phyloP scores from a whole-genome alignment of 1,140 invertebrate species.

The Drosophila lacteicornis region DNA sequence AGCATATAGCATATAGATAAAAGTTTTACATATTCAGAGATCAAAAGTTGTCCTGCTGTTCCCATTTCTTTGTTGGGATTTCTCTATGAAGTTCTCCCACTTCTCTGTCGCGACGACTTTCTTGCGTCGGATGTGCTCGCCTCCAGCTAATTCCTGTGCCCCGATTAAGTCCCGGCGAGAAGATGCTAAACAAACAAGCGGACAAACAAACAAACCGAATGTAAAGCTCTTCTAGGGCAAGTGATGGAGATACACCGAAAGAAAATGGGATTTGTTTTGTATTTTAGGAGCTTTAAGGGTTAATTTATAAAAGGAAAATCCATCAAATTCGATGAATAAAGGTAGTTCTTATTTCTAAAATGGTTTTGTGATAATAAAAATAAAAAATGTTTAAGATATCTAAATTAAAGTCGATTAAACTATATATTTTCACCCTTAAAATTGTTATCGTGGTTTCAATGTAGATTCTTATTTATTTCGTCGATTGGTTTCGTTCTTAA shows the following conservation, averaged over 20 bases:
- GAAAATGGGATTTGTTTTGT: not conserved
- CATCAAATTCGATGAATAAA: not conserved
- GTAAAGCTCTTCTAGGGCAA: slow-evolving; percentile 28
- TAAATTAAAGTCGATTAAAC: not conserved
- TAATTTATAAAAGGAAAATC: not conserved
- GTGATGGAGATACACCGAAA: slow-evolving; percentile 1
- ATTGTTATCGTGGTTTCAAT: no score
- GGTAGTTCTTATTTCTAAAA: no score
- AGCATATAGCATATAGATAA: slow-evolving; percentile 1
- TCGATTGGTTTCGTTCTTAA: no score
- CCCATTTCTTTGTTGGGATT: slow-evolving; percentile 20
- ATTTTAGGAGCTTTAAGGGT: no score
- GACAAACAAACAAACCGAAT: slow-evolving; percentile 37
- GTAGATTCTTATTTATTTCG: no score
- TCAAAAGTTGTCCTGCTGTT: slow-evolving; percentile 18
- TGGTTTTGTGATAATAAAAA: not conserved
- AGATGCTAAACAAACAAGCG: slow-evolving; percentile 36
- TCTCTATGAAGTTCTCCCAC: slow-evolving; percentile 1
- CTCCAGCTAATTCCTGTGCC: slow-evolving; percentile 13
- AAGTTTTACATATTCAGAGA: slow-evolving; percentile 34
- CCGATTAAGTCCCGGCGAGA: slow-evolving; percentile 31
- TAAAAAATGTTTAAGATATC: not conserved
- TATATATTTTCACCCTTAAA: no score
- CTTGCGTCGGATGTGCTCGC: slow-evolving; percentile 24
- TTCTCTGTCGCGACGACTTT: not conserved